Conservation (phyloP, 2,113 vertebrate genomes). For the Pomatostomus ruficeps region DNA sequence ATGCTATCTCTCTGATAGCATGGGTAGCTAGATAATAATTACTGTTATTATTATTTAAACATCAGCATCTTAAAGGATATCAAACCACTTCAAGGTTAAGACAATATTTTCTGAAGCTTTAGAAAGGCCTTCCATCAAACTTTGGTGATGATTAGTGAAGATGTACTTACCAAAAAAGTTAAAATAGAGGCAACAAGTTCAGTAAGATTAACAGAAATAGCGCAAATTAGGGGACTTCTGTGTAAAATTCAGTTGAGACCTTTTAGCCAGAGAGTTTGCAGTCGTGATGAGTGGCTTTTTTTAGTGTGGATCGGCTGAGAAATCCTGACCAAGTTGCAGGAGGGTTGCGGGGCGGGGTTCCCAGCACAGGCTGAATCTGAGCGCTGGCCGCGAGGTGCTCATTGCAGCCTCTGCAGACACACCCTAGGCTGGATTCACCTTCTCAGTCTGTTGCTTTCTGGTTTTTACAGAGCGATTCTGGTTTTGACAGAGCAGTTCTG, state of each 20-base stretch:
- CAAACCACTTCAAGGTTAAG: neutral
- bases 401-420: neutral
- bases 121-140: neutral
- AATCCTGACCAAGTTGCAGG: neutral
- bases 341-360: fast-evolving
- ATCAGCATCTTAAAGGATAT: neutral
- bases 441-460: neutral
- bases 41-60: neutral
- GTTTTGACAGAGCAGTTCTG: neutral
- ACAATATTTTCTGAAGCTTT: neutral
- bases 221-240: neutral
- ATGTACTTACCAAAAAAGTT: neutral
- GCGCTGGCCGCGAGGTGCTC: neutral
- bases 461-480: neutral
- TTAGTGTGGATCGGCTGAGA: neutral
- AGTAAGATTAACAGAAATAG: neutral
- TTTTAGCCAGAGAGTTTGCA: neutral
- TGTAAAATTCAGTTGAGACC: neutral
- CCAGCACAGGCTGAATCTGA: neutral
- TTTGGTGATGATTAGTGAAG: neutral
- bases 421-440: neutral
- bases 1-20: neutral
- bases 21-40: neutral
- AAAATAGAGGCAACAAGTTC: neutral
- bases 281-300: neutral